These are phyloP conservation scores for Hystrix cristata DNA, from an alignment of 2,113 vertebrate genomes.

Conservation along the genomic window DNA sequence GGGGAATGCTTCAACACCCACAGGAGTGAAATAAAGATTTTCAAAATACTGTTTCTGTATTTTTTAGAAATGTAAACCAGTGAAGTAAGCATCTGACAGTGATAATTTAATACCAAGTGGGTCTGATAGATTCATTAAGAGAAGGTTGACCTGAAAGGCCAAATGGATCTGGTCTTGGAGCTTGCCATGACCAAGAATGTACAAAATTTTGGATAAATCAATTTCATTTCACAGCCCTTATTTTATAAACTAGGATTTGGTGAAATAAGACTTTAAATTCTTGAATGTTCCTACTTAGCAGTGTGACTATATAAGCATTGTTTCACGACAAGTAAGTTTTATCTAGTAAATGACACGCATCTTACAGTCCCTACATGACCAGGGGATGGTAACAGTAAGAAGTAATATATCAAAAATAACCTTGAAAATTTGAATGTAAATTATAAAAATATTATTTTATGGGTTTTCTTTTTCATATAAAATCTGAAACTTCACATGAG, in stretches of 20 bases:
- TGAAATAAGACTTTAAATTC: background rate
- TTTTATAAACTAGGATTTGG: background rate
- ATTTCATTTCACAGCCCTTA: background rate
- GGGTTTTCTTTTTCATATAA: background rate
- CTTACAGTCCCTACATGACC: background rate
- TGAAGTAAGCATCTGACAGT: background rate
- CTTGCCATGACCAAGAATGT: background rate
- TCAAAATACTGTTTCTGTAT: slow-evolving; percentile 5
- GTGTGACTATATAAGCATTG: background rate
- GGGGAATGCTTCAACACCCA: background rate
- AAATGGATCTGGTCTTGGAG: background rate
- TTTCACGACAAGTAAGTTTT: background rate
- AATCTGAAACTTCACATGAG: background rate
- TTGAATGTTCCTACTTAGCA: background rate
- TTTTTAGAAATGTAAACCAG: background rate
- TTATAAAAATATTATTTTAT: slow-evolving; percentile 23
- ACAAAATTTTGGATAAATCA: background rate
- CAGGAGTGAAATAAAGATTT: slow-evolving; percentile 48
- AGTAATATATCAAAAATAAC: background rate
- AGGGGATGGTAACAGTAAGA: background rate
- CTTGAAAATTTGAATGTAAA: slow-evolving; percentile 41
- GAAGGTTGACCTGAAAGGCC: background rate
- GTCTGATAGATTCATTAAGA: background rate
- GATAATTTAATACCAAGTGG: background rate
- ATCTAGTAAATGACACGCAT: background rate